Percentiles rank a stretch among this genome's conserved stretches.
Conservation (phyloP, 2,113 vertebrate species). For the Tachycineta bicolor region DNA sequence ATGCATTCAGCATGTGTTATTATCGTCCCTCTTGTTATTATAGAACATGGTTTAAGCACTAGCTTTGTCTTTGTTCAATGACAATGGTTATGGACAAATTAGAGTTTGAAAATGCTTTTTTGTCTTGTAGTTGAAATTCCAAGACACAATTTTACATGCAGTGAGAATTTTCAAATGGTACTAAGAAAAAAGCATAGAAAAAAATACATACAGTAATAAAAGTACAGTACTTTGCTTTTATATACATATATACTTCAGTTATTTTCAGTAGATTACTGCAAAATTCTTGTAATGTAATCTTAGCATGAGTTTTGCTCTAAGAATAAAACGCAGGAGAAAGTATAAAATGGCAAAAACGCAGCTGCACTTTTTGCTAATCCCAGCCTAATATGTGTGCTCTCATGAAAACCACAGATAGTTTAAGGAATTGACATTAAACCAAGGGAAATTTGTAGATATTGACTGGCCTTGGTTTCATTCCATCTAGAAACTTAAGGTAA, state of each 20-base stretch:
- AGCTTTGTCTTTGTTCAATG: constrained; percentile 16
- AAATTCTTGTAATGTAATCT: background rate
- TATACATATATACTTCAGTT: background rate
- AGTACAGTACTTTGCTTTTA: background rate
- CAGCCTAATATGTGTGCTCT: background rate
- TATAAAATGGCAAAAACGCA: background rate
- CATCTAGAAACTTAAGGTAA: background rate
- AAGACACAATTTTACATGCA: background rate
- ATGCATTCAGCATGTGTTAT: background rate
- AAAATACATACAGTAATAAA: background rate
- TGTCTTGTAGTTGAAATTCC: background rate
- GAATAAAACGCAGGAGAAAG: background rate
- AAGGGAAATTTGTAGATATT: background rate
- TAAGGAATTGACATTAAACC: background rate
- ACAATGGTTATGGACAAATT: background rate
- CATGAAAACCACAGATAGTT: background rate
- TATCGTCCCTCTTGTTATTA: background rate
- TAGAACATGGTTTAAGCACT: background rate
- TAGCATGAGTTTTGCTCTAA: background rate
- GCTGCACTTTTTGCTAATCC: background rate
- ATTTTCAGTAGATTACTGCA: background rate
- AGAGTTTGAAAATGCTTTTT: background rate
- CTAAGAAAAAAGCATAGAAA: background rate
- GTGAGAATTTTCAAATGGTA: background rate
- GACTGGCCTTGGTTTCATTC: background rate